Evolutionary conservation across 2,797 vertebrate genomes (phyloP), one percentile per base, ranked within the genome.

Genomic region (Poeciliopsis infans): DNA sequence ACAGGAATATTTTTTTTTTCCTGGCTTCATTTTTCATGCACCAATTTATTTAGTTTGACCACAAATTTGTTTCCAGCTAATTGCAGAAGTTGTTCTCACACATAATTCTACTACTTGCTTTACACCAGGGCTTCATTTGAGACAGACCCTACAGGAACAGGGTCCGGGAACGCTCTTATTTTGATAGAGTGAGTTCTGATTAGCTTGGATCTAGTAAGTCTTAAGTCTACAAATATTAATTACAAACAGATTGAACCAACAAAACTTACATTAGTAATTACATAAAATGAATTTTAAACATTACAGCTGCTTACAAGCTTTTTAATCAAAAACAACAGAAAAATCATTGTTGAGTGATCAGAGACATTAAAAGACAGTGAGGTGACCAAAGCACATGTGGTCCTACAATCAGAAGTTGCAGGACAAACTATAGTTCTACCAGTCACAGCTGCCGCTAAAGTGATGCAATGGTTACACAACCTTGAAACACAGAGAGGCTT

Each of bases 11-110:
- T 3, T 59, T 12, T 28, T 3, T 59, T 12, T 0, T 75, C 51
- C 33, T 31, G 4, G 12, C 25, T 75, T 71, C 6, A n/a, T 69
- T 47, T 57, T 36, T 41, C 20, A 41, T 66, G 18, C 8, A 41
- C 20, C 64, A 41, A 41, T 23, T 68, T 68, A 23, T 68, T 68
- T 25, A 25, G 7, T 53, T 53, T 53, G 55, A 64, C 66, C 53
- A 41, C 49, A 74, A 18, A 80, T 75, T 49, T 31, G 41, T 53
- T 59, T 6, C 41, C 2, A 18, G 59, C 51, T 84, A 83, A 86
- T 86, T 77, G 75, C 16, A 78, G 36, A 61, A 76, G 77, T 69
- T 76, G 73, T 78, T 74, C 75, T 78, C 13, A n/a, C 1, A 41
- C 53, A 71, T 74, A 77, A 74, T 39, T 68, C 57, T 15, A 41